Percentiles rank a stretch among this genome's conserved stretches.
These are phyloP conservation scores for Gadus chalcogrammus DNA, from an alignment of 2,113 vertebrate genomes.

Conservation along the genomic window DNA sequence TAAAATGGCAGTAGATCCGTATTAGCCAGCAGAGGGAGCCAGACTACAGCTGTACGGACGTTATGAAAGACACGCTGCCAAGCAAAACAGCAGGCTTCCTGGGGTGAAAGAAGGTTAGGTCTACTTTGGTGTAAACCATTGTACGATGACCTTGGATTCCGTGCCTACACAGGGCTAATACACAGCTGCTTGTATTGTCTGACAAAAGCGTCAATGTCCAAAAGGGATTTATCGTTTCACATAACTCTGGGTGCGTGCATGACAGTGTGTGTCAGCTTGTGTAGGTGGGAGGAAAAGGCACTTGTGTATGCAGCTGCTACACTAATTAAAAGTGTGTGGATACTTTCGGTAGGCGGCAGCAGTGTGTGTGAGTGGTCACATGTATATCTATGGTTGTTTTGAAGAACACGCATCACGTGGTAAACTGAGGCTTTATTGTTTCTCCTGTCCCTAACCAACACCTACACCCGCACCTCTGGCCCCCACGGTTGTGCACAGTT, in stretches of 20 bases:
- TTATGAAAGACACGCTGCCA: constrained; percentile 20
- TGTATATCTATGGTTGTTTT: constrained; percentile 7
- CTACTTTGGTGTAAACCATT: not conserved
- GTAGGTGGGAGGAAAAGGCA: not conserved
- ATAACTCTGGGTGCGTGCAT: not conserved
- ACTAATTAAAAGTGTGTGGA: not conserved
- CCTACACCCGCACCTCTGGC: constrained; percentile 51
- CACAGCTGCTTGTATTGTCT: constrained; percentile 5
- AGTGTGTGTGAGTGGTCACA: not conserved
- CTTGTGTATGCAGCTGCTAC: not conserved
- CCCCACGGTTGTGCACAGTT: constrained; percentile 53
- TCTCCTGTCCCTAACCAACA: constrained; percentile 43
- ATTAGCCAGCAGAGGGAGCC: not conserved
- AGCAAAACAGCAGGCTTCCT: not conserved
- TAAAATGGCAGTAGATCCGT: too few relatives aligned
- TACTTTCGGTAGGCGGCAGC: not conserved
- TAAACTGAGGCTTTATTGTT: constrained; percentile 50
- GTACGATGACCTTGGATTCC: not conserved
- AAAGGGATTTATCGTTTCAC: not conserved
- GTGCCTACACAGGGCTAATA: not conserved
- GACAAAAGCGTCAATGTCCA: not conserved
- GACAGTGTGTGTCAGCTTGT: not conserved
- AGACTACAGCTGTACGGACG: constrained; percentile 18
- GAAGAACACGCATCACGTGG: constrained; percentile 21
- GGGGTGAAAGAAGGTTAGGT: not conserved